Evolutionary conservation across 2,888 invertebrate species (phyloP), one percentile per base, ranked within the genome.

Genomic region (Pseudolycoriella hygida): DNA sequence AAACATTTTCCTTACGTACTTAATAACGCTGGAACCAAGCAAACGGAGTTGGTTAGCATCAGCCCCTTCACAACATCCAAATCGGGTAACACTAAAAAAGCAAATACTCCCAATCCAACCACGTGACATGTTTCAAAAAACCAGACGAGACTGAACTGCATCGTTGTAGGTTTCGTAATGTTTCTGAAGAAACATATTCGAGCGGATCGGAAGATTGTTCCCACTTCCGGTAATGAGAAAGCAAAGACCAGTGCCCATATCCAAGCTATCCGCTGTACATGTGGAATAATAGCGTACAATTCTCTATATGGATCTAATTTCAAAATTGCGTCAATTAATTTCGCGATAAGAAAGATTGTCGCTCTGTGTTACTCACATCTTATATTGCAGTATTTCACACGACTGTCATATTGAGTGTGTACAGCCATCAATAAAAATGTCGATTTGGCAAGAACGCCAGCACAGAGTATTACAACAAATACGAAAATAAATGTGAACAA

Each of bases 11-110:
- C n/a, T 25, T 30, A 17, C 2, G 72, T 69, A 74, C 81, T 78
- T 20, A 84, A 65, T 47, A 88, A 52, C n/a, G 77, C 76, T 0
- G 93, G 93, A 11, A 89, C 61, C 52, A 90, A 71, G 57, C 85
- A 87, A 50, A 89, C 71, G 17, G 84, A 85, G 61, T 84, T 87
- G 56, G 85, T 83, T 44, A 92, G 65, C 77, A 88, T 84, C 1
- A 83, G 77, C 1, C 81, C 87, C 58, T 84, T 81, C 10, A 86
- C 70, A 0, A 83, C 80, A 60, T 89, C 86, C 52, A 90, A 59
- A 51, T 80, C 73, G 0, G 92, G 90, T 32, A 93, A 66, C 39
- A 88, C 74, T 31, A 75, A 62, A 51, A 88, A 79, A 20, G 83
- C 72, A 18, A 93, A 69, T 31, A 87, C 60, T 1, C 81, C 79